phyloP scores from a whole-genome alignment of 2,113 vertebrate species.

The Pantherophis guttatus region DNA sequence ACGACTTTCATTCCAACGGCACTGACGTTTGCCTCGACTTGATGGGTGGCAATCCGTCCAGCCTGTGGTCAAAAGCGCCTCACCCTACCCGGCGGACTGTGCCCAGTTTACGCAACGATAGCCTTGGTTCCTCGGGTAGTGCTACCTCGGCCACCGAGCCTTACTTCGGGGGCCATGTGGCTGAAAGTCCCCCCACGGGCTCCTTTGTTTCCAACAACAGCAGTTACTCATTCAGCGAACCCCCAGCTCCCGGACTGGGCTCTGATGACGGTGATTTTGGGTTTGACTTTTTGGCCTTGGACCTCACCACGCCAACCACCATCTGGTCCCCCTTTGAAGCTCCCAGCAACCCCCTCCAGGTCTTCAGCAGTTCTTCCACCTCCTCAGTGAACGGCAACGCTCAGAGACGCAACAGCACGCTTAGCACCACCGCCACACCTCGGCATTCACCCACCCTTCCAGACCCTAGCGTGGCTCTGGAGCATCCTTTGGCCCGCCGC shows the following conservation, averaged over 20 bases:
- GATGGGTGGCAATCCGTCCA: slow-evolving; percentile 65
- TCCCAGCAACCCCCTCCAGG: slow-evolving; percentile 59
- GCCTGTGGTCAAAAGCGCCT: slow-evolving; percentile 84
- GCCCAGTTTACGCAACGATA: slow-evolving; percentile 61
- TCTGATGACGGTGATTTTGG: slow-evolving; percentile 78
- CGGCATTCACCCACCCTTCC: slow-evolving; percentile 79
- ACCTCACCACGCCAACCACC: slow-evolving; percentile 71
- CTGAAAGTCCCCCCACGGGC: slow-evolving; percentile 72
- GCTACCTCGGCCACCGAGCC: slow-evolving; percentile 66
- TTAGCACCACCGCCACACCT: slow-evolving; percentile 70
- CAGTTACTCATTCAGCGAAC: slow-evolving; percentile 77
- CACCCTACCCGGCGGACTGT: slow-evolving; percentile 55
- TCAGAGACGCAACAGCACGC: slow-evolving; percentile 73
- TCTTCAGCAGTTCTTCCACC: slow-evolving; percentile 69
- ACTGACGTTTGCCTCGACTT: slow-evolving; percentile 93
- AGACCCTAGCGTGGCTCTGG: slow-evolving; percentile 68
- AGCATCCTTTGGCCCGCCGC: slow-evolving; percentile 84
- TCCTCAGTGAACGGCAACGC: slow-evolving; percentile 56
- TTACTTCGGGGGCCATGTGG: slow-evolving; percentile 64
- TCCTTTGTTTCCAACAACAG: slow-evolving; percentile 71
- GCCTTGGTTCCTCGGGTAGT: slow-evolving; percentile 60
- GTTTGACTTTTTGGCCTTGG: slow-evolving; percentile 83
- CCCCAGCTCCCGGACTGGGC: slow-evolving; percentile 46
- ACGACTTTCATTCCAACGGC: slow-evolving; percentile 96
- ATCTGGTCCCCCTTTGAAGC: slow-evolving; percentile 90